Evolutionary conservation across 2,888 invertebrate genomes (phyloP).

Genomic region (Phragmatobia fuliginosa): DNA sequence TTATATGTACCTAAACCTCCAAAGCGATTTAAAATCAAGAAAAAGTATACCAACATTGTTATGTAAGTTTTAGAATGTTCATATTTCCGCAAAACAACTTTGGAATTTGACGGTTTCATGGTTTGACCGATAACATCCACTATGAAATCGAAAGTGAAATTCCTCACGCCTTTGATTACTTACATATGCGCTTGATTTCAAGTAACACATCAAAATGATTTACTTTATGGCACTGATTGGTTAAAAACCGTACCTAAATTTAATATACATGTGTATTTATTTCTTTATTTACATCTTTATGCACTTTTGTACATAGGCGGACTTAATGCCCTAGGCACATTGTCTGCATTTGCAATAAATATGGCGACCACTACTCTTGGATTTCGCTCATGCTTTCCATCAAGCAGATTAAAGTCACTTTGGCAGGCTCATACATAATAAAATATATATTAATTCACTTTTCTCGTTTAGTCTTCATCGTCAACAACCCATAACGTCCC

Average conservation of each 20-base stretch:
- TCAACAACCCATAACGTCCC: no score
- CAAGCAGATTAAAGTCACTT: no score
- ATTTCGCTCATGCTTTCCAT: no score
- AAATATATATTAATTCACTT: no score
- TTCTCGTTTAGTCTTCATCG: no score
- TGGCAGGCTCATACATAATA: no score
- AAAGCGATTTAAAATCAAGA: neutral
- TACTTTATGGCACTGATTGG: neutral
- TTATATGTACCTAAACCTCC: conserved; percentile 13
- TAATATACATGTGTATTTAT: neutral
- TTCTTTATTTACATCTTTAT: no score
- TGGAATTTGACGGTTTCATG: neutral
- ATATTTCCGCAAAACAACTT: neutral
- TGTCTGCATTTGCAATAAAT: no score
- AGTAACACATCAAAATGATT: neutral
- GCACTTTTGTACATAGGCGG: no score
- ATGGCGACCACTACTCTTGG: no score
- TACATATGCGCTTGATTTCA: neutral
- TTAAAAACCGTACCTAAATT: neutral
- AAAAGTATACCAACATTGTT: neutral
- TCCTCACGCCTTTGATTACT: neutral
- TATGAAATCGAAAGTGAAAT: neutral
- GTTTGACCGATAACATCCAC: neutral
- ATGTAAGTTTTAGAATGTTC: neutral
- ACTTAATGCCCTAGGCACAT: no score